phyloP scores from a whole-genome alignment of 2,888 invertebrate species.

The Drosophila antonietae region DNA sequence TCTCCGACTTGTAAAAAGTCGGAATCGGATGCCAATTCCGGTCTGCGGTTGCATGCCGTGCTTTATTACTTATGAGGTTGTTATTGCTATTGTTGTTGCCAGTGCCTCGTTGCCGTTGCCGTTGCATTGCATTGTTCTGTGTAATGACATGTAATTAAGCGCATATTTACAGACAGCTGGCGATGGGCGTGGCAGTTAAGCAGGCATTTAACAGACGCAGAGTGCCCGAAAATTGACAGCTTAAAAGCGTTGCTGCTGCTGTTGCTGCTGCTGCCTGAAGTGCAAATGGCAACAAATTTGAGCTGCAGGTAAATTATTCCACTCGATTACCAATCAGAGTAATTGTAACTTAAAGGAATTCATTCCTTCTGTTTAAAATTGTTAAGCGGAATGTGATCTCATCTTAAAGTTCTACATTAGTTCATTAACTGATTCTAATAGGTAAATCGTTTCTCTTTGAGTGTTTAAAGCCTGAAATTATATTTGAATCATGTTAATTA shows the following conservation, averaged over 20 bases:
- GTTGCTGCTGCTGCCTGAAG: slow-evolving; percentile 23
- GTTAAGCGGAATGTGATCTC: neutral
- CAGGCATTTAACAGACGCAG: slow-evolving; percentile 72
- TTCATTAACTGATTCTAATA: too few species aligned
- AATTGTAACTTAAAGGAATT: slow-evolving; percentile 5
- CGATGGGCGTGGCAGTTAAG: slow-evolving; percentile 72
- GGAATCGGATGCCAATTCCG: slow-evolving; percentile 45
- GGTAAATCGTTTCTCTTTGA: too few species aligned
- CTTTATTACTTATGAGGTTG: slow-evolving; percentile 76
- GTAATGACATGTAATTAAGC: slow-evolving; percentile 84
- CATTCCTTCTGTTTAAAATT: neutral
- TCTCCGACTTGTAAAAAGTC: slow-evolving; percentile 15
- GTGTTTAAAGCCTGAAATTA: too few species aligned
- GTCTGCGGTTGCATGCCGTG: slow-evolving; percentile 63
- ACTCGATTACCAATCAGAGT: slow-evolving; percentile 22
- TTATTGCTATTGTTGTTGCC: slow-evolving; percentile 39
- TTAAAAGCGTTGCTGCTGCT: slow-evolving; percentile 53
- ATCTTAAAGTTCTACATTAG: neutral
- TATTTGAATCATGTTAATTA: too few species aligned
- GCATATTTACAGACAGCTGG: slow-evolving; percentile 77
- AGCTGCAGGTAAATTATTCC: slow-evolving; percentile 56
- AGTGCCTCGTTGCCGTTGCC: slow-evolving; percentile 15
- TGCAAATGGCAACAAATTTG: slow-evolving; percentile 44
- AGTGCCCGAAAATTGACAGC: slow-evolving; percentile 75
- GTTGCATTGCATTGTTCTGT: slow-evolving; percentile 49